Percentiles rank a stretch among this genome's conserved stretches.
Evolutionary conservation across 2,113 vertebrate genomes (phyloP).

Genomic region (Trogon surrucura): DNA sequence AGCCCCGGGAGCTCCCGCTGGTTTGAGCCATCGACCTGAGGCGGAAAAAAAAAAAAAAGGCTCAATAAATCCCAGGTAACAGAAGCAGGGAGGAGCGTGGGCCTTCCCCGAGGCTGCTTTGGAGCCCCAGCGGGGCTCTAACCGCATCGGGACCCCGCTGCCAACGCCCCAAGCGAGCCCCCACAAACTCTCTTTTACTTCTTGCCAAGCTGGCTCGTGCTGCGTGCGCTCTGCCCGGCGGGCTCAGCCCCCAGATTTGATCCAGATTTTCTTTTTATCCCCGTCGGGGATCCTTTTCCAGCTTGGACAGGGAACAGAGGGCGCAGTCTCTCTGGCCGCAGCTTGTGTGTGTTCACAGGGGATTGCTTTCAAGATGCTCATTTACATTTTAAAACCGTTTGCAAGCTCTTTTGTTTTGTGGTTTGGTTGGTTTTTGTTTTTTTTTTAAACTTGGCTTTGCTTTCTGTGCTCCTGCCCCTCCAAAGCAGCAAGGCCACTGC

Average conservation of each 20-base stretch:
- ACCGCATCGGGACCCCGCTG: accelerated
- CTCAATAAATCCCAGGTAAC: conserved; percentile 21
- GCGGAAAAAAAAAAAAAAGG: neutral
- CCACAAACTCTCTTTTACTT: neutral
- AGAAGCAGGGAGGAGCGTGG: neutral
- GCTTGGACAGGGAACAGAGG: conserved; percentile 30
- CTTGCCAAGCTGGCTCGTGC: neutral
- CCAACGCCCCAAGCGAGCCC: neutral
- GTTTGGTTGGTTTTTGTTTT: neutral
- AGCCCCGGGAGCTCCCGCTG: neutral
- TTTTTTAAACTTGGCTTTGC: neutral
- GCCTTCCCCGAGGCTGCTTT: accelerated
- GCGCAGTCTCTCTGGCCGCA: neutral
- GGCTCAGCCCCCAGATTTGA: neutral
- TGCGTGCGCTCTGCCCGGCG: neutral
- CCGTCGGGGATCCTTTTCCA: neutral
- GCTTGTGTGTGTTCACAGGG: neutral
- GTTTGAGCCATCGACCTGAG: neutral
- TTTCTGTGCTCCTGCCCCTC: neutral
- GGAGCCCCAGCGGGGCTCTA: neutral
- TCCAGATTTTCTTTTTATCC: neutral
- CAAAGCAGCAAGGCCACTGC: neutral
- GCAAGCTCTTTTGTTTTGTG: neutral
- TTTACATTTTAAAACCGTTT: conserved; percentile 38
- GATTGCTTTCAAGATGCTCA: conserved; percentile 16